Evolutionary conservation across 92 coral and sea anemone genomes (phyloP), one percentile per base, ranked within the genome.

Genomic region (Virgularia gustaviana): DNA sequence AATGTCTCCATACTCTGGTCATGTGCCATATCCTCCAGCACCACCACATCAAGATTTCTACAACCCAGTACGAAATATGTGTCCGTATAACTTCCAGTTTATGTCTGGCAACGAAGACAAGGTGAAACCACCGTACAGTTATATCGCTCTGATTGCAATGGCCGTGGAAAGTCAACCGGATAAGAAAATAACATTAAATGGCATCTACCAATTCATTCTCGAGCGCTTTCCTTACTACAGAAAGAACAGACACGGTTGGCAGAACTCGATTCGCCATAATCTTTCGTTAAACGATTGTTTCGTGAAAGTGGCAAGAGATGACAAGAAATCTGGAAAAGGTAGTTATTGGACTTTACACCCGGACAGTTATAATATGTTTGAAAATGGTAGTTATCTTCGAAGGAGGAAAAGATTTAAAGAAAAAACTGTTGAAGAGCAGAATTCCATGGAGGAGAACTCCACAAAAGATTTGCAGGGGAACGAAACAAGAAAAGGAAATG

Each of bases 181-280:
- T 76, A 94, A 94, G 88, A 90, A 88, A 67, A 84, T 94, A 29
- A 94, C 99, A 29, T 77, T 94, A 60, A 94, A 96, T 41, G 99
- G 99, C 70, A 94, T 94, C 58, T 94, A 94, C 74, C 90, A 88
- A 45, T 94, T 94, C 63, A 94, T 94, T 59, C 82, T 94, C 86
- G 99, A 94, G 81, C 71, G 99, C 74, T 94, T 94, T 79, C 99
- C 99, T 22, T 94, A 94, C 75, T 94, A 94, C 75, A 89, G 99
- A 43, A 89, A 94, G 86, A 94, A 94, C 83, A 85, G 90, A 70
- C 99, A 89, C 52, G 99, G 99, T 32, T 94, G 99, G 99, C 99
- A 94, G 85, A 94, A 94, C 88, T 94, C 99, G 8, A 94, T 94
- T 56, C 86, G 99, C 32, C 99, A 94, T 80, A 94, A 94, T 81